Evolutionary conservation across 2,113 vertebrate genomes (phyloP), one percentile per base, ranked within the genome.

Genomic region (Anarrhichthys ocellatus): DNA sequence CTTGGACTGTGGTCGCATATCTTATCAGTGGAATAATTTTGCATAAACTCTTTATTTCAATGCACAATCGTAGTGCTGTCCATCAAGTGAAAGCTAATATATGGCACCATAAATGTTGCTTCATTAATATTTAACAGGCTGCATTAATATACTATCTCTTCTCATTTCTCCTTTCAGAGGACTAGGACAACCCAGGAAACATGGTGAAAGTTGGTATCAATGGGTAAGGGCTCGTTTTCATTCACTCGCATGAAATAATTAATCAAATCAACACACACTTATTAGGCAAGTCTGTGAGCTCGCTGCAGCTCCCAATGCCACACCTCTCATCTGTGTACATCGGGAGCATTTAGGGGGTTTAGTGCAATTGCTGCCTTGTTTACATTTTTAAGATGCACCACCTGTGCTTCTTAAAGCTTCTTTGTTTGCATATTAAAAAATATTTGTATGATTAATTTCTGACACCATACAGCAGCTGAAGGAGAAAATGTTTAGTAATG

Each of bases 151-250:
- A 29, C 18, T 9, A 50, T 50, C 54, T 58, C 54, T 13, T 75
- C 5, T 38, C 48, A 20, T 85, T 20, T 44, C 27, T 62, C 63
- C 42, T 13, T 83, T 9, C 90, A 96, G 93, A 95, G 94, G 93
- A 95, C 94, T 87, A 87, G 7, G 85, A 78, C 86, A 90, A 92
- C 88, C 74, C 92, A 93, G 92, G 71, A 90, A 95, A 91, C 83
- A 96, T 96, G 95, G 95, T 96, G 75, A 96, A 96, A 95, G 94
- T 96, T 18, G 95, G 95, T 61, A 91, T 96, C 89, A 96, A 96
- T 59, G 95, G 95, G 95, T 96, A 93, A 95, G 95, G 17, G 7
- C 36, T 17, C 22, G 11, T 66, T 73, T 77, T 22, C 24, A 29
- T 13, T 3, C 17, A 6, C 20, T 70, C 11, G 29, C 9, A 3